A percentile compares a stretch with the other conserved stretches of the same genome.
Evolutionary conservation across 1,140 invertebrate species (phyloP).

Genomic region (Hypsibius dujardini): DNA sequence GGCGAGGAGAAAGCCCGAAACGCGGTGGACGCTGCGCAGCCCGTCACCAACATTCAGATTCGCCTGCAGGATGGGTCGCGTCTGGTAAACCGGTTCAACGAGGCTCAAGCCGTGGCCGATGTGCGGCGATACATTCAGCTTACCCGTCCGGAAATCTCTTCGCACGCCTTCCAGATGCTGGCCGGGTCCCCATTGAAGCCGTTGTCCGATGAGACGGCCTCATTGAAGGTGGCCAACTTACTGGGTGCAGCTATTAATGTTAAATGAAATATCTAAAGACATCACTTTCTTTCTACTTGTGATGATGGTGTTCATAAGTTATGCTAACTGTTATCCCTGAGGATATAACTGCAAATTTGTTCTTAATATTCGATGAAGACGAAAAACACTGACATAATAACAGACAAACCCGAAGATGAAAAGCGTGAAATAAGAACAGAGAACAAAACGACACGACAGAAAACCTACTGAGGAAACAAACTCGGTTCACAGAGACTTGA

Average conservation of each 20-base stretch:
- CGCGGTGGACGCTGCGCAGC: slow-evolving; percentile 46
- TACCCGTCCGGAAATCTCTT: slow-evolving; percentile 60
- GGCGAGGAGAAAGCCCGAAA: slow-evolving; percentile 46
- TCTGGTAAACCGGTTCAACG: slow-evolving; percentile 66
- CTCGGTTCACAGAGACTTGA: no score
- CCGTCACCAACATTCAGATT: slow-evolving; percentile 70
- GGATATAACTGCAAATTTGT: no score
- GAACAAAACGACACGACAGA: no score
- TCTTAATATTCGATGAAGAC: no score
- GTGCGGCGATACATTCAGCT: slow-evolving; percentile 52
- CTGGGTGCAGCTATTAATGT: slow-evolving; percentile 56
- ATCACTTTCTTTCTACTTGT: no score
- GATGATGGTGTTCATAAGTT: no score
- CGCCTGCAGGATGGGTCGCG: slow-evolving; percentile 72
- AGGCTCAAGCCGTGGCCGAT: slow-evolving; percentile 64
- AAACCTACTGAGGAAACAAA: no score
- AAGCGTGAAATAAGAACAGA: no score
- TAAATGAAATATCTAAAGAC: background rate
- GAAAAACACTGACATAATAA: no score
- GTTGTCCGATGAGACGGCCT: slow-evolving; percentile 51
- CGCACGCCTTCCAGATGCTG: slow-evolving; percentile 52
- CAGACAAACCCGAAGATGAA: no score
- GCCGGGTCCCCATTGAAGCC: slow-evolving; percentile 80
- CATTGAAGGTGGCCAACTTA: slow-evolving; percentile 61
- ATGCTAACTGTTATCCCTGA: no score